phyloP scores from a whole-genome alignment of 2,113 vertebrate species.

The Apeltes quadracus region DNA sequence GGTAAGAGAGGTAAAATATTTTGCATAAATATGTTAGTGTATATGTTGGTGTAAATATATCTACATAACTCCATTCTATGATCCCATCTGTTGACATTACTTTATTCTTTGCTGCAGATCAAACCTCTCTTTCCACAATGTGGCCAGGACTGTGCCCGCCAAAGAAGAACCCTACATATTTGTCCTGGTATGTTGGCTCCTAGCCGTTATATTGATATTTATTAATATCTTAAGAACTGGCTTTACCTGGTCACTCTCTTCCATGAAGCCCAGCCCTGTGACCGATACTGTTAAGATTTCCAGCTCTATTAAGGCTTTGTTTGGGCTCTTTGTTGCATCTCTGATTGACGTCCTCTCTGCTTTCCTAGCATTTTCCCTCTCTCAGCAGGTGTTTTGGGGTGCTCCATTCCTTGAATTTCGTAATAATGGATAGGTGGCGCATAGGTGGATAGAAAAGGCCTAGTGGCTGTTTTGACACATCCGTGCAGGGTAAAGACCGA shows the following conservation, averaged over 20 bases:
- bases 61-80: too few species aligned
- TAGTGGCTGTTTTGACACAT: too few species aligned
- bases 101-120: conserved; percentile 65
- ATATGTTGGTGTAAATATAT: too few species aligned
- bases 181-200: conserved; percentile 28
- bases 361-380: background rate
- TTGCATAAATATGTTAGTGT: background rate
- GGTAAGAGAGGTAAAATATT: conserved; percentile 69
- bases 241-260: background rate
- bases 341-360: too few species aligned
- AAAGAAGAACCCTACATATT: background rate
- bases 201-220: background rate
- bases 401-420: background rate
- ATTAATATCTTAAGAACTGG: background rate
- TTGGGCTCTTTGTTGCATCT: too few species aligned
- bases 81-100: background rate
- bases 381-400: background rate
- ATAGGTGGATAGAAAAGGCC: too few species aligned
- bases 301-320: too few species aligned
- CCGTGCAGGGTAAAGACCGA: too few species aligned
- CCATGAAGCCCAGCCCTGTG: background rate
- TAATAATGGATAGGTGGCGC: background rate
- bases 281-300: too few species aligned
- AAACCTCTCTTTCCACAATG: conserved; percentile 74
- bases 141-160: conserved; percentile 72